These are phyloP conservation scores for Trididemnum clinides DNA, from an alignment of 23 tunicate genomes.

Conservation along the genomic window DNA sequence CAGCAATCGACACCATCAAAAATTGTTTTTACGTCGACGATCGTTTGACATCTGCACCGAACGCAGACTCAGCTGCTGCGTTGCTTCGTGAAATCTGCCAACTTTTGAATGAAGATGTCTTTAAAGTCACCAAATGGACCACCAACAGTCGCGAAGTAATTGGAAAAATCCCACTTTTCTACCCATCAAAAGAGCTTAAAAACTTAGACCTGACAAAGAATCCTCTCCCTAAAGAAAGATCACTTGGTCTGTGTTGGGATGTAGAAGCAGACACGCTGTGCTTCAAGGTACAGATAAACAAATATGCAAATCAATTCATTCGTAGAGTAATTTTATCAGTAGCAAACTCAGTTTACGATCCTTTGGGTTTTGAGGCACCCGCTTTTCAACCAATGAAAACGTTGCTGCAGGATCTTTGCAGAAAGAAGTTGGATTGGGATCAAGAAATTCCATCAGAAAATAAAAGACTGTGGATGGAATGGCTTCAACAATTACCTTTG, in stretches of 20 bases:
- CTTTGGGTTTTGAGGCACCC: slow-evolving; percentile 30
- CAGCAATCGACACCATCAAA: background rate
- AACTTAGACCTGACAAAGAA: background rate
- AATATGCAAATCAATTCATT: no score
- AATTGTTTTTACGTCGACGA: background rate
- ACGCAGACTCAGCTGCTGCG: background rate
- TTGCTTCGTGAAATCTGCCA: background rate
- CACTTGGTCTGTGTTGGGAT: slow-evolving; percentile 45
- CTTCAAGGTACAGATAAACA: background rate
- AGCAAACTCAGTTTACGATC: slow-evolving; percentile 24
- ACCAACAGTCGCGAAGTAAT: background rate
- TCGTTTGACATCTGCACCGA: background rate
- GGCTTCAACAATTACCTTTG: background rate
- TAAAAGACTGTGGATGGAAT: background rate
- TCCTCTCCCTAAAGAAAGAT: slow-evolving; percentile 23
- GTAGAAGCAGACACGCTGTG: slow-evolving; percentile 27
- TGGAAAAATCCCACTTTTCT: background rate
- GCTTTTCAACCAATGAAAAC: slow-evolving; percentile 22
- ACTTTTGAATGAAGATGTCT: background rate
- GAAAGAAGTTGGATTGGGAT: slow-evolving; percentile 17
- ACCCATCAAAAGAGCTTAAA: background rate
- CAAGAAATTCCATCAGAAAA: background rate
- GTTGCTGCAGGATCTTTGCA: slow-evolving; percentile 9
- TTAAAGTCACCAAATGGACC: background rate
- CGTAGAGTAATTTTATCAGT: no score